A percentile compares a stretch with the other conserved stretches of the same genome.
Evolutionary conservation across 2,113 vertebrate species (phyloP).

Genomic region (Petrocephalus microphthalmus): DNA sequence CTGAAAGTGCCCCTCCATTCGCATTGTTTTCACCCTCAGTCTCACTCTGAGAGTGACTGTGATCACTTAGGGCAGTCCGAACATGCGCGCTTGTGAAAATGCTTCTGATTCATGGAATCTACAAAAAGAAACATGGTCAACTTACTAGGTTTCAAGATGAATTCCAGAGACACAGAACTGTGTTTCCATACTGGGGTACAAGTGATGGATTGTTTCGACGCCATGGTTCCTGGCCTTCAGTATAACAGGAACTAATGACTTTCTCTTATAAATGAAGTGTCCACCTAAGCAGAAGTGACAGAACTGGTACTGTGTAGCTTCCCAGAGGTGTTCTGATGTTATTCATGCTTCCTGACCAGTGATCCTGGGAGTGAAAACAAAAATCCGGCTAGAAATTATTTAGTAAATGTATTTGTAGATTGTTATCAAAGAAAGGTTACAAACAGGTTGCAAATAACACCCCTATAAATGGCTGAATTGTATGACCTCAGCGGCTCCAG

Average conservation of each 20-base stretch:
- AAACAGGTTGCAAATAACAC: neutral
- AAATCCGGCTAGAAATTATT: neutral
- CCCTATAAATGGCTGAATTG: neutral
- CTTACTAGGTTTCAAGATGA: neutral
- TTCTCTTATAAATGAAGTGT: slow-evolving; percentile 5
- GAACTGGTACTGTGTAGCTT: neutral
- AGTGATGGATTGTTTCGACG: neutral
- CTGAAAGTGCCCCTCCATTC: neutral
- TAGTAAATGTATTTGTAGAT: neutral
- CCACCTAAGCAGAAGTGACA: slow-evolving; percentile 2
- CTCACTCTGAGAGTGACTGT: neutral
- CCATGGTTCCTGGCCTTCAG: neutral
- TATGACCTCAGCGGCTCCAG: neutral
- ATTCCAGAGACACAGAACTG: neutral
- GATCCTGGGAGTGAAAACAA: neutral
- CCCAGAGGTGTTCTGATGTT: neutral
- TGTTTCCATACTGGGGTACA: neutral
- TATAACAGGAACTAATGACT: neutral
- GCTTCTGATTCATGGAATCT: neutral
- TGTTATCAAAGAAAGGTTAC: neutral
- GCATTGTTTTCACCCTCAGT: neutral
- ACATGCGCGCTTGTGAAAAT: neutral
- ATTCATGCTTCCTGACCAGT: neutral
- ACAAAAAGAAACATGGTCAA: neutral
- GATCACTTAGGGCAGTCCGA: neutral